These are phyloP conservation scores for Synanthedon andrenaeformis DNA, from an alignment of 2,888 invertebrate genomes.

Conservation along the genomic window DNA sequence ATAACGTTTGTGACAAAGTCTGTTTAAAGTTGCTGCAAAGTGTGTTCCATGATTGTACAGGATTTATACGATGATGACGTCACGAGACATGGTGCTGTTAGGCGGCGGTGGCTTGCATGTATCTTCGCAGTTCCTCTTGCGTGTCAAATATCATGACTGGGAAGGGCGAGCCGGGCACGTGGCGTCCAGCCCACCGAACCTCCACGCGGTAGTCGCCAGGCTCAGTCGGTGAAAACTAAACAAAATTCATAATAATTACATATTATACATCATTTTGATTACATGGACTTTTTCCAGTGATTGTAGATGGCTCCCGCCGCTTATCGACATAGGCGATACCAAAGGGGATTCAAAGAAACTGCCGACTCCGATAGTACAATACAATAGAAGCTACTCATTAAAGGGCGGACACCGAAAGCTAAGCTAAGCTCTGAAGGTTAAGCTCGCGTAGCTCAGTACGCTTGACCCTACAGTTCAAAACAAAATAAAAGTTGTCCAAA, in stretches of 20 bases:
- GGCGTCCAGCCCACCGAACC: constrained; percentile 93
- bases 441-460: too few species aligned
- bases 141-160: constrained; percentile 99
- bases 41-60: neutral
- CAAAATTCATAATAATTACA: neutral
- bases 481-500: too few species aligned
- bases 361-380: too few species aligned
- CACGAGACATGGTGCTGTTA: constrained; percentile 10
- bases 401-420: too few species aligned
- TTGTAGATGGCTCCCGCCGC: too few species aligned
- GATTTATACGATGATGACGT: neutral
- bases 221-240: constrained; percentile 95
- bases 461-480: too few species aligned
- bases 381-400: too few species aligned
- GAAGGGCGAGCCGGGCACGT: constrained; percentile 98
- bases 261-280: too few species aligned
- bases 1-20: neutral
- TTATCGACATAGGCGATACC: too few species aligned
- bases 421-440: too few species aligned
- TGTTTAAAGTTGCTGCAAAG: neutral
- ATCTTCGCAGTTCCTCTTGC: constrained; percentile 90
- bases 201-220: constrained; percentile 98
- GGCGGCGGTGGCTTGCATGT: constrained; percentile 60
- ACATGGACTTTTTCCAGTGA: too few species aligned
- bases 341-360: too few species aligned